phyloP scores from a whole-genome alignment of 1,140 invertebrate genomes.

The Drosophila biarmipes region DNA sequence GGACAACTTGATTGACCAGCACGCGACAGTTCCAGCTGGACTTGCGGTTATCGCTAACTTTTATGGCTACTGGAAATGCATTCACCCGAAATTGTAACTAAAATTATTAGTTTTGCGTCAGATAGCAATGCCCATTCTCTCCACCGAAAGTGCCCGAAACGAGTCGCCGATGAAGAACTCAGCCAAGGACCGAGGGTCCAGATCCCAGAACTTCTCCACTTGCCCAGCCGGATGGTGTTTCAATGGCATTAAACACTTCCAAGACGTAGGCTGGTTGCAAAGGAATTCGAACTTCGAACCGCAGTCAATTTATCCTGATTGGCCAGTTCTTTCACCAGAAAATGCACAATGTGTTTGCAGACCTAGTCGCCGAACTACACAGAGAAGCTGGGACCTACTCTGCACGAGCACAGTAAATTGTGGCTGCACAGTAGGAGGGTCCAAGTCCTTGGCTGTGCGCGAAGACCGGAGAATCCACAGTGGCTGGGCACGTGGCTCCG shows the following conservation, averaged over 20 bases:
- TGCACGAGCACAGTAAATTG: neutral
- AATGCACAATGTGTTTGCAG: no score
- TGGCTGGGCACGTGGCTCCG: slow-evolving; percentile 53
- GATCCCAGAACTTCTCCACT: neutral
- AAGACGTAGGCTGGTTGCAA: no score
- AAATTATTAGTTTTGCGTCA: slow-evolving; percentile 84
- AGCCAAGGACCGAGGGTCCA: slow-evolving; percentile 16
- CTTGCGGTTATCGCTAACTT: slow-evolving; percentile 69
- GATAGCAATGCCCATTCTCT: slow-evolving; percentile 84
- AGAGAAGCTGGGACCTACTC: no score
- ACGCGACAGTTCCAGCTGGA: slow-evolving; percentile 28
- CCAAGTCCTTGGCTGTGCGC: slow-evolving; percentile 1
- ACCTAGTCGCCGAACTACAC: no score
- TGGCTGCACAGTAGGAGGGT: slow-evolving; percentile 1
- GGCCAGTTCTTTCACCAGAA: no score
- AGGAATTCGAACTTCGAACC: no score
- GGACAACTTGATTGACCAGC: slow-evolving; percentile 38
- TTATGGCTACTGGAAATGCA: slow-evolving; percentile 71
- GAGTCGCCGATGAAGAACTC: slow-evolving; percentile 37
- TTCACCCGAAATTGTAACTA: slow-evolving; percentile 76
- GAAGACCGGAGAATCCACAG: slow-evolving; percentile 32
- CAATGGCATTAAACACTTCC: no score
- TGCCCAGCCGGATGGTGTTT: neutral
- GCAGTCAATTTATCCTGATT: no score
- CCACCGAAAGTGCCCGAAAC: slow-evolving; percentile 77